Evolutionary conservation across 2,113 vertebrate species (phyloP).

Genomic region (Eptesicus fuscus): DNA sequence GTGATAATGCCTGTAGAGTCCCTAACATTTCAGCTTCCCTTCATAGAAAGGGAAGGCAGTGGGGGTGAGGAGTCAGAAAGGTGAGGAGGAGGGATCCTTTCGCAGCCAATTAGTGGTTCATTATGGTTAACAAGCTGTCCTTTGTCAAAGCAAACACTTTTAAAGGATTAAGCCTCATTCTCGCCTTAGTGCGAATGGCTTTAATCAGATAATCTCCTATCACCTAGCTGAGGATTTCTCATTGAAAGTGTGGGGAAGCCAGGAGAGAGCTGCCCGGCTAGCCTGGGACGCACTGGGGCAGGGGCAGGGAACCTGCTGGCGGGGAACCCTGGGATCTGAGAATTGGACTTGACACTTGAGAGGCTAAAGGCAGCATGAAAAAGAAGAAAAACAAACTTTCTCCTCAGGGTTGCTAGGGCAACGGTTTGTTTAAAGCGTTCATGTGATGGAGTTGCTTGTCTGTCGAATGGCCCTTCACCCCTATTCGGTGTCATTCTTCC

Average conservation of each 20-base stretch:
- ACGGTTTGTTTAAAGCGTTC: background rate
- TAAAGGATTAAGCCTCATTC: constrained; percentile 50
- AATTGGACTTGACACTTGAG: background rate
- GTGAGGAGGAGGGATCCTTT: background rate
- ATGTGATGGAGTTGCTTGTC: background rate
- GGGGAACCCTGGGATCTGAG: background rate
- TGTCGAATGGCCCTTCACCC: background rate
- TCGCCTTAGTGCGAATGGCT: constrained; percentile 43
- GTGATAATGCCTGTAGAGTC: background rate
- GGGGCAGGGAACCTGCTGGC: background rate
- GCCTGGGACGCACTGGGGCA: background rate
- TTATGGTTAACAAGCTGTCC: constrained; percentile 42
- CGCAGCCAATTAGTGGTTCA: background rate
- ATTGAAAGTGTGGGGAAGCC: background rate
- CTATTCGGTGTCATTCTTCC: background rate
- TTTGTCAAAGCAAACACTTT: constrained; percentile 48
- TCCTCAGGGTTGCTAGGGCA: background rate
- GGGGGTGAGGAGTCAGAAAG: background rate
- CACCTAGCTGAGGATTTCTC: constrained; percentile 31
- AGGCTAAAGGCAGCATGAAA: background rate
- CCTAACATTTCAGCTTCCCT: background rate
- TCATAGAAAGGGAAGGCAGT: background rate
- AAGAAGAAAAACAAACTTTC: background rate
- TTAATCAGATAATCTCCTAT: constrained; percentile 60
- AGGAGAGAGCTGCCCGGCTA: background rate